Base-by-base conservation (phyloP, 2,113 vertebrate species). In the Gasterosteus aculeatus region DNA sequence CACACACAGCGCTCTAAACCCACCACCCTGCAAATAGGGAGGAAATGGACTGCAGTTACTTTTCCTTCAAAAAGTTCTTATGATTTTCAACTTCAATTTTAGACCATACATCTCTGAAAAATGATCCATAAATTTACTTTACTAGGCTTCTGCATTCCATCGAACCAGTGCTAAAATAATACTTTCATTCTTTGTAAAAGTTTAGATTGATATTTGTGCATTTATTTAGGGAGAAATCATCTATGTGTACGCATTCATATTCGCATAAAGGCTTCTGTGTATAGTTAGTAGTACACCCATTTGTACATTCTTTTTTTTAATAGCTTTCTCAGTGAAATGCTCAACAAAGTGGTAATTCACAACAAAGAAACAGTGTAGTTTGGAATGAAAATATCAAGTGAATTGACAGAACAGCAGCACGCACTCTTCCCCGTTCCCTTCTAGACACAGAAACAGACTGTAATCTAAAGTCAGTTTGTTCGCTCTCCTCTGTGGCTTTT, bases 1-100 rank as follows among this genome's bases (percentile, higher is more conserved):
- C 49, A 46, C 84, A 46, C 84, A 64, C 54, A 38, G 56, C 75
- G 58, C 62, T 57, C 44, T 47, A 39, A 71, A 56, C 41, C 66
- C 59, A 72, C 84, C 82, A 87, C 61, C 51, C 69, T 77, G 79
- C 22, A 91, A 92, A 88, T 90, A 75, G 80, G 81, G 58, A 81
- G 81, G 69, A 87, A 92, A 91, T 88, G 89, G 87, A 77, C 77
- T 77, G 75, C 73, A 85, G 88, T 91, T 88, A 72, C 74, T 85
- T 69, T 88, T 83, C 75, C 82, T 90, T 91, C 81, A 82, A 80
- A 86, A 85, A 56, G 63, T 69, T 75, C 44, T 85, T 76, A 82
- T 64, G 8, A 72, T 83, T 87, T 83, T 83, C 76, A 82, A 69
- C 85, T 72, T 78, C 71, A 38, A 79, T 81, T 87, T 88, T 65